Evolutionary conservation across 2,113 vertebrate species (phyloP).

Genomic region (Carassius auratus): DNA sequence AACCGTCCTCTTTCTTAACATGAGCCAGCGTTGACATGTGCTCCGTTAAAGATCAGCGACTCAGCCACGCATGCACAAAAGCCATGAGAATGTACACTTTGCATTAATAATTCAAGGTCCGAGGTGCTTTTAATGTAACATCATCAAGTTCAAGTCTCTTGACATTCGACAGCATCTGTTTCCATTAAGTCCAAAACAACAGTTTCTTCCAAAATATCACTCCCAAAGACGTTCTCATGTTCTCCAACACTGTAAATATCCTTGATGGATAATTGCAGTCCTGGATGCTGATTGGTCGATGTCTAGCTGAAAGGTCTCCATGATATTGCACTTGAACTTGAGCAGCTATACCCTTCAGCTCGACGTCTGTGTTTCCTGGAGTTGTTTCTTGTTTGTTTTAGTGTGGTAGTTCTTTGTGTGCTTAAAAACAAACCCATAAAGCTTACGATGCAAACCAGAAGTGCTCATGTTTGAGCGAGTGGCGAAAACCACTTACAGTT

Average conservation of each 20-base stretch:
- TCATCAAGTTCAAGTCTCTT: conserved; percentile 25
- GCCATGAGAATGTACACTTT: neutral
- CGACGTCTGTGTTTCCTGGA: no score
- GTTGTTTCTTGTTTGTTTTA: neutral
- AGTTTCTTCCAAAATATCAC: conserved; percentile 12
- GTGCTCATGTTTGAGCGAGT: neutral
- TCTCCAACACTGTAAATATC: neutral
- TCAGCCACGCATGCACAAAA: neutral
- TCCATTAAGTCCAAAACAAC: conserved; percentile 23
- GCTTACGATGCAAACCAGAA: neutral
- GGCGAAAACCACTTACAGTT: neutral
- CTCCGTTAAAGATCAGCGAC: neutral
- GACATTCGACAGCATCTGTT: conserved; percentile 7
- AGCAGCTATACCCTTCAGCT: neutral
- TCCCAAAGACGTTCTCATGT: conserved; percentile 1
- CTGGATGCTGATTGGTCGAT: neutral
- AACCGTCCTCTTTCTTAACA: neutral
- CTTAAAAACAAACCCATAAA: neutral
- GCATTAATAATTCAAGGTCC: conserved; percentile 1
- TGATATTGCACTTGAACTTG: neutral
- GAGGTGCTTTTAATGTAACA: conserved; percentile 15
- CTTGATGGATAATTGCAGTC: neutral
- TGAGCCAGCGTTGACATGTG: neutral
- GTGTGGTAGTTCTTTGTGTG: neutral
- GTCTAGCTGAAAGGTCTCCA: neutral